Base-by-base conservation (phyloP, 2,113 vertebrate species). In the Amazona guildingii region DNA sequence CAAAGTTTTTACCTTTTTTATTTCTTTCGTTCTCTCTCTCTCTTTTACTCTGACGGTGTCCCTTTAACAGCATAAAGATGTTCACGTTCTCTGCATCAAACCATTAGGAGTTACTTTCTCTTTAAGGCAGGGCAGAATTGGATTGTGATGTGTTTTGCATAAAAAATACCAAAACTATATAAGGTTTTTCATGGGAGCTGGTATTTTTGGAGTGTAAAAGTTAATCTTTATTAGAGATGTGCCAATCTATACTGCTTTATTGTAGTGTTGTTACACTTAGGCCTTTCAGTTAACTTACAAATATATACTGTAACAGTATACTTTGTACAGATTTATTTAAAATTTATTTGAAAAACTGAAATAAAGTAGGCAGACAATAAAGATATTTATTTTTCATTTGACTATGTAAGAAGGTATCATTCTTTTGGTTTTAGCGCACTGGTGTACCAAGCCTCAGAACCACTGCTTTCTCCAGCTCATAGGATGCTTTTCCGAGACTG, bases 251-350 rank as follows among this genome's bases (percentile, higher is more conserved):
- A 97, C 97, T 98, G 98, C 98, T 98, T 94, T 97, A 96, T 96
- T 98, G 97, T 98, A 98, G 97, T 97, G 97, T 98, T 98, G 98
- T 98, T 98, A 98, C 95, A 97, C 97, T 97, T 98, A 98, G 97
- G 96, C 97, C 95, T 98, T 97, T 96, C 97, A 97, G 97, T 98
- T 98, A 91, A 87, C 97, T 98, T 97, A 97, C 49, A 83, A 98
- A 97, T 98, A 98, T 98, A 98, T 98, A 98, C 97, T 98, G 98
- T 98, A 98, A 98, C 98, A 98, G 97, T 98, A 98, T 98, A 98
- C 98, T 98, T 98, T 98, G 98, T 98, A 98, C 98, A 98, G 98
- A 98, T 97, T 98, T 97, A 98, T 97, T 98, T 98, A 97, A 98
- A 98, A 98, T 97, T 98, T 97, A 98, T 98, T 98, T 98, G 97